Evolutionary conservation across 1,140 invertebrate species (phyloP).

Genomic region (Anastatus disparis): DNA sequence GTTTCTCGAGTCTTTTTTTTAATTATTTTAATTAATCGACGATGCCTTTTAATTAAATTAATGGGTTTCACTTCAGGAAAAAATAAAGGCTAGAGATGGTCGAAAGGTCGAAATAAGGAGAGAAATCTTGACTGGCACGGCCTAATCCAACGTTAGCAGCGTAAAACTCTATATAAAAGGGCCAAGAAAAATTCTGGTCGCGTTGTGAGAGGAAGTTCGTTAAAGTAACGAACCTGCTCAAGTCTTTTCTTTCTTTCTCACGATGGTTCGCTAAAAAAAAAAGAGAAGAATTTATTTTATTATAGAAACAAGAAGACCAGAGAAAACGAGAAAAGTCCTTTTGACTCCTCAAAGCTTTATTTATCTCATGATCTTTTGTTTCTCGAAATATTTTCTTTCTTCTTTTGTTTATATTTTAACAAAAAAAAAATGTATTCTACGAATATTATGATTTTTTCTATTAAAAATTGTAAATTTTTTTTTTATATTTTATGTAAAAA

Average conservation of each 20-base stretch:
- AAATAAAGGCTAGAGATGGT: conserved; percentile 8
- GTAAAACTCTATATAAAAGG: not conserved
- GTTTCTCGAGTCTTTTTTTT: not conserved
- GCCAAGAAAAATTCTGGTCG: conserved; percentile 51
- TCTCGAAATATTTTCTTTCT: too few relatives aligned
- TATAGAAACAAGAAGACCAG: conserved; percentile 9
- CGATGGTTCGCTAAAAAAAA: conserved; percentile 35
- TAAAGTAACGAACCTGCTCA: conserved; percentile 57
- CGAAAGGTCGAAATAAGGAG: not conserved
- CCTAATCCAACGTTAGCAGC: not conserved
- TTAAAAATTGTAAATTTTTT: too few relatives aligned
- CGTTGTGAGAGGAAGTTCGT: conserved; percentile 56
- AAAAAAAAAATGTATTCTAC: too few relatives aligned
- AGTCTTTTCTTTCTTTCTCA: conserved; percentile 40
- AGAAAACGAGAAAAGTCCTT: not conserved
- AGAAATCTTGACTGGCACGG: conserved; percentile 14
- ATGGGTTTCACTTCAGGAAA: not conserved
- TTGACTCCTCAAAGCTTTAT: not conserved
- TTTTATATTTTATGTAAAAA: too few relatives aligned
- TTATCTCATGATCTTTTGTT: not conserved
- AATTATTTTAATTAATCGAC: conserved; percentile 1
- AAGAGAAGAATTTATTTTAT: conserved; percentile 24
- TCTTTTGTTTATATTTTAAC: too few relatives aligned
- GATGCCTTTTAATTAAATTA: conserved; percentile 38
- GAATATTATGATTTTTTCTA: too few relatives aligned